phyloP scores from a whole-genome alignment of 2,113 vertebrate species.

The Ia io region DNA sequence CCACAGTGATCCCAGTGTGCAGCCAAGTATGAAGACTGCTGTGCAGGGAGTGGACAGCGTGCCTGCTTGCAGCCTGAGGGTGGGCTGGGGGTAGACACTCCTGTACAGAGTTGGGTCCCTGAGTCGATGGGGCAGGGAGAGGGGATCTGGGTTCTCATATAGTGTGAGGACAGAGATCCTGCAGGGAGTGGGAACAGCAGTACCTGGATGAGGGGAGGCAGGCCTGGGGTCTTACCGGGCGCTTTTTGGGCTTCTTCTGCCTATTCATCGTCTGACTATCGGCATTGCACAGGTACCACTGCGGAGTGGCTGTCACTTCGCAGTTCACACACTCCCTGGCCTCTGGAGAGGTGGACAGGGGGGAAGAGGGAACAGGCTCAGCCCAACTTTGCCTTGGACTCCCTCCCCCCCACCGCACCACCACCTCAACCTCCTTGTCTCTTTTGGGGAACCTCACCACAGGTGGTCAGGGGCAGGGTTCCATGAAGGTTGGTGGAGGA shows the following conservation, averaged over 20 bases:
- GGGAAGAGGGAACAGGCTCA: constrained; percentile 6
- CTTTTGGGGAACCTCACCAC: constrained; percentile 74
- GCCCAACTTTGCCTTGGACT: neutral
- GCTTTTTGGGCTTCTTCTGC: constrained; percentile 93
- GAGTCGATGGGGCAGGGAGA: neutral
- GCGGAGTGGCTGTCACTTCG: constrained; percentile 90
- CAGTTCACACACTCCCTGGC: constrained; percentile 94
- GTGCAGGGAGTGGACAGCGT: neutral
- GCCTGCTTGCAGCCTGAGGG: neutral
- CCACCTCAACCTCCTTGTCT: neutral
- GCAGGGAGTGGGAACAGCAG: neutral
- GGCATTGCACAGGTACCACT: constrained; percentile 94
- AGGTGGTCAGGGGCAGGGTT: constrained; percentile 76
- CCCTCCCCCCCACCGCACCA: too few relatives aligned
- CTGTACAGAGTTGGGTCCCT: neutral
- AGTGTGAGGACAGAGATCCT: neutral
- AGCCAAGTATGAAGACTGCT: too few relatives aligned
- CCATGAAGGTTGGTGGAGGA: constrained; percentile 83
- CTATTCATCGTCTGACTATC: constrained; percentile 95
- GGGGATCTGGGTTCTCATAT: neutral
- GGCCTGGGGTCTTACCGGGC: constrained; percentile 84
- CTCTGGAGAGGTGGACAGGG: constrained; percentile 79
- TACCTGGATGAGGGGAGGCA: neutral
- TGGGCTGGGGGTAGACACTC: neutral
- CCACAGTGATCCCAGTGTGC: neutral